Conservation (phyloP, 2,113 vertebrate genomes). For the Gasterosteus nipponicus region DNA sequence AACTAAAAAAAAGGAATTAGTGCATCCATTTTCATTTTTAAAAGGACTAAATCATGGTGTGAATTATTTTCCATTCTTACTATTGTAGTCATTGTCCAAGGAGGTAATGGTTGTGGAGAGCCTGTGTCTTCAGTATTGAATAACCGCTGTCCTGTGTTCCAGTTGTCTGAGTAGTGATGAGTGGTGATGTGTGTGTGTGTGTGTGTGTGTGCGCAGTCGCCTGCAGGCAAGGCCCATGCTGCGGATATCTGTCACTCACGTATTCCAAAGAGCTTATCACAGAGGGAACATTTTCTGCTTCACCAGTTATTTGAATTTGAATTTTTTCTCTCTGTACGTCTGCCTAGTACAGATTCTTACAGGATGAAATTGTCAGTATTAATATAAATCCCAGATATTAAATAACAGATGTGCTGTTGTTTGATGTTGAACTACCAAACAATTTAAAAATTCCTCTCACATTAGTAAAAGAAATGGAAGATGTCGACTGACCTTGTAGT, state of each 20-base stretch:
- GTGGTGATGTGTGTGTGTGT: conserved; percentile 9
- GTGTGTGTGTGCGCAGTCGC: conserved; percentile 30
- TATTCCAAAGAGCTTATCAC: conserved; percentile 73
- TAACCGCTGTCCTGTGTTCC: conserved; percentile 58
- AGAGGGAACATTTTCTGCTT: conserved; percentile 70
- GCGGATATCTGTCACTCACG: conserved; percentile 69
- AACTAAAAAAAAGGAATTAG: neutral
- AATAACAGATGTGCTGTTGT: conserved; percentile 42
- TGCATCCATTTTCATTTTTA: conserved; percentile 18
- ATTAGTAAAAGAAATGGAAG: conserved; percentile 15
- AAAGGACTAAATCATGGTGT: conserved; percentile 48
- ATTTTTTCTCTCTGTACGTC: conserved; percentile 52
- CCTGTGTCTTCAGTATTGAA: conserved; percentile 40
- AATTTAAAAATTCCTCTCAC: conserved; percentile 22
- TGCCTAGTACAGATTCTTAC: conserved; percentile 48
- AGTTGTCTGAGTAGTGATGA: conserved; percentile 42
- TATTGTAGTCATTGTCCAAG: conserved; percentile 29
- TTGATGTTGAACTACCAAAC: conserved; percentile 27
- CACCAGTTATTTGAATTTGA: conserved; percentile 63
- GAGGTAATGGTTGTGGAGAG: conserved; percentile 35
- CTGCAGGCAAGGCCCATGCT: conserved; percentile 62
- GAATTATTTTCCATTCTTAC: conserved; percentile 57
- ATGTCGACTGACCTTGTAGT: conserved; percentile 9
- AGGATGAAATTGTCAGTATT: conserved; percentile 42
- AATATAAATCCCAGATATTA: conserved; percentile 48